Evolutionary conservation across 2,888 invertebrate genomes (phyloP).

Genomic region (Pandemis cinnamomeana): DNA sequence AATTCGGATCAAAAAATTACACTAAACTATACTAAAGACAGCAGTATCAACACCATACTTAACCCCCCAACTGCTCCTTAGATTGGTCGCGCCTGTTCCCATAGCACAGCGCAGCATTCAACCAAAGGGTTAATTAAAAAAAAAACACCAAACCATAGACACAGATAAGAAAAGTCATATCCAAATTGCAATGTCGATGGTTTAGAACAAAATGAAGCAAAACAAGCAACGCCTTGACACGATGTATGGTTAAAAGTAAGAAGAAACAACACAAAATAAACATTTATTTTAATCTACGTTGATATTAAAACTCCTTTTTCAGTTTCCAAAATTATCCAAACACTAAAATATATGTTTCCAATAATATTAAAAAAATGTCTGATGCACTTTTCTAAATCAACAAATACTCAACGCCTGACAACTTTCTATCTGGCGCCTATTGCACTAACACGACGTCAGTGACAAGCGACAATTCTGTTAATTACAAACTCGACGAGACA

Average conservation of each 20-base stretch:
- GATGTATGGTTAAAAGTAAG: constrained; percentile 3
- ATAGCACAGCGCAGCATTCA: constrained; percentile 20
- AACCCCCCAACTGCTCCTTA: constrained; percentile 12
- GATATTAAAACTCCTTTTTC: background rate
- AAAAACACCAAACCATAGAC: too few species aligned
- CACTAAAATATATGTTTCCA: background rate
- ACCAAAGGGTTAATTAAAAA: background rate
- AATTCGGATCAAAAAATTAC: background rate
- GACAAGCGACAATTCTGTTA: too few species aligned
- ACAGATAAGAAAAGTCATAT: too few species aligned
- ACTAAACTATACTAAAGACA: background rate
- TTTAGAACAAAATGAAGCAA: background rate
- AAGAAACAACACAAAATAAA: constrained; percentile 8
- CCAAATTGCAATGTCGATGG: too few species aligned
- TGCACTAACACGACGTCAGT: too few species aligned
- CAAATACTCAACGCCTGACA: too few species aligned
- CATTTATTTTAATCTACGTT: background rate
- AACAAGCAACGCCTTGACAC: background rate
- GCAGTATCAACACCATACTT: too few species aligned
- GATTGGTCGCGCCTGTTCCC: constrained; percentile 25
- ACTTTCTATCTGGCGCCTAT: too few species aligned
- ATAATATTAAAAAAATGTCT: too few species aligned
- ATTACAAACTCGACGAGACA: too few species aligned
- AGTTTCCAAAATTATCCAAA: background rate
- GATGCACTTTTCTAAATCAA: too few species aligned